These are phyloP conservation scores for Agonum fuliginosum DNA, from an alignment of 2,888 invertebrate genomes.

Conservation along the genomic window DNA sequence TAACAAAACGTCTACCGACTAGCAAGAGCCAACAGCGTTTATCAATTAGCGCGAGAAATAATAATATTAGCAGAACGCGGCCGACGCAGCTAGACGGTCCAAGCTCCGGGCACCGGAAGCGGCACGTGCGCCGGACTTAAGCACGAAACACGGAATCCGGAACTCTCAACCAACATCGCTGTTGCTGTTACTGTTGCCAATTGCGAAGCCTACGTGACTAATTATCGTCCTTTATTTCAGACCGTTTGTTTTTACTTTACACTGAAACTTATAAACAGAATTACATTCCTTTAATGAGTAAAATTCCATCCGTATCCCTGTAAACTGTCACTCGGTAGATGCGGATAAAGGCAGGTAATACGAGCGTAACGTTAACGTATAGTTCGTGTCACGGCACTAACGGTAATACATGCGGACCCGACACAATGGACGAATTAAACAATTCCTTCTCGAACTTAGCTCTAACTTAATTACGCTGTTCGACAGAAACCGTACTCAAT, in stretches of 20 bases:
- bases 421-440: slow-evolving; percentile 50
- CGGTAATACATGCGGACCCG: background rate
- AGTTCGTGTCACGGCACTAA: background rate
- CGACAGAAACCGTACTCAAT: slow-evolving; percentile 43
- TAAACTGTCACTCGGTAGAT: slow-evolving; percentile 45
- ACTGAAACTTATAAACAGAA: slow-evolving; percentile 52
- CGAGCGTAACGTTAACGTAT: too few relatives aligned
- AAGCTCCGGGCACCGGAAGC: slow-evolving; percentile 10
- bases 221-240: slow-evolving; percentile 54
- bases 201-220: slow-evolving; percentile 47
- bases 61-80: slow-evolving; percentile 35
- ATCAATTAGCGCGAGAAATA: slow-evolving; percentile 47
- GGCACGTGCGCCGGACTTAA: slow-evolving; percentile 33
- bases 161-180: background rate
- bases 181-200: slow-evolving; percentile 30
- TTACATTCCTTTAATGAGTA: slow-evolving; percentile 50
- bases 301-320: slow-evolving; percentile 49
- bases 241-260: slow-evolving; percentile 54
- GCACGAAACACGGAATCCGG: slow-evolving; percentile 15
- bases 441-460: slow-evolving; percentile 52
- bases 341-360: slow-evolving; percentile 1
- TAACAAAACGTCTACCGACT: background rate
- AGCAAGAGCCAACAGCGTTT: slow-evolving; percentile 3
- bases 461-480: slow-evolving; percentile 51
- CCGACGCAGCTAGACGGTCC: background rate